phyloP scores from a whole-genome alignment of 2,888 invertebrate species.

The Tridacna crocea region DNA sequence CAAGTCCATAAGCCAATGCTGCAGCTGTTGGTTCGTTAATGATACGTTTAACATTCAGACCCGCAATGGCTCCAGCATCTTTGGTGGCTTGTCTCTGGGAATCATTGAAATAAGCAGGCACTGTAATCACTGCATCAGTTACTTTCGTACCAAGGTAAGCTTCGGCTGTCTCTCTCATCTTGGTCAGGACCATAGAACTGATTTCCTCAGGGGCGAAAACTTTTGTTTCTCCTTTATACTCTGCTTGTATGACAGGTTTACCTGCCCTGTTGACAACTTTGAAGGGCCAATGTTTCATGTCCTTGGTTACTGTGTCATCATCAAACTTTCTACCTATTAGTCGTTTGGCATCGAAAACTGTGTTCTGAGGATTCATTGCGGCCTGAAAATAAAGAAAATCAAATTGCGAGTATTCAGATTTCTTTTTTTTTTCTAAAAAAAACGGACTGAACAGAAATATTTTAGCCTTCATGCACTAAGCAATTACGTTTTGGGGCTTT shows the following conservation, averaged over 20 bases:
- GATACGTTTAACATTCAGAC: conserved; percentile 85
- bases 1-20: conserved; percentile 76
- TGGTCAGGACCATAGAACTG: conserved; percentile 94
- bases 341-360: conserved; percentile 86
- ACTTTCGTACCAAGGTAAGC: conserved; percentile 87
- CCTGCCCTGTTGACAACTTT: conserved; percentile 71
- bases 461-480: too few relatives aligned
- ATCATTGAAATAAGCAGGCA: conserved; percentile 84
- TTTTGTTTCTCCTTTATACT: conserved; percentile 92
- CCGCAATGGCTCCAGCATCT: conserved; percentile 84
- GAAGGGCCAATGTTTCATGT: conserved; percentile 82
- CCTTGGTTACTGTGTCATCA: conserved; percentile 76
- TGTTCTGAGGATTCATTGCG: conserved; percentile 90
- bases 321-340: conserved; percentile 80
- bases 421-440: neutral
- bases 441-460: neutral
- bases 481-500: too few relatives aligned
- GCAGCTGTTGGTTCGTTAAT: conserved; percentile 87
- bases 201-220: conserved; percentile 95
- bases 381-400: too few relatives aligned
- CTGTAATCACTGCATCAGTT: conserved; percentile 83
- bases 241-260: conserved; percentile 81
- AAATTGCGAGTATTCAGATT: neutral
- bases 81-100: conserved; percentile 88
- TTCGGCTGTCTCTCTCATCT: conserved; percentile 90